Evolutionary conservation across 2,888 invertebrate genomes (phyloP).

Genomic region (Epirrita christyi): DNA sequence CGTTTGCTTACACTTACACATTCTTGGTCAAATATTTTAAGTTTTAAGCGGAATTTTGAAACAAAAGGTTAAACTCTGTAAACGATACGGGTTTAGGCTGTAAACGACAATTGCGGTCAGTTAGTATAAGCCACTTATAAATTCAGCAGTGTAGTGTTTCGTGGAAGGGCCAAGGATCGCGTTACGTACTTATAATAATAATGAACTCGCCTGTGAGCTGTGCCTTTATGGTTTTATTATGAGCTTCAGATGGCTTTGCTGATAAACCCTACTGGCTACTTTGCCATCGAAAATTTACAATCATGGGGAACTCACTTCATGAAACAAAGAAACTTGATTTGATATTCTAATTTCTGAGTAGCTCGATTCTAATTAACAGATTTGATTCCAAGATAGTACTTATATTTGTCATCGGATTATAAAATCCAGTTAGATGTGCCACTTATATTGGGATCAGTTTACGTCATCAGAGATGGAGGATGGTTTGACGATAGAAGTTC

Average conservation of each 20-base stretch:
- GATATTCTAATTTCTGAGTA: not conserved
- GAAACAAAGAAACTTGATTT: no score
- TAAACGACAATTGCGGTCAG: conserved; percentile 46
- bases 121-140: conserved; percentile 55
- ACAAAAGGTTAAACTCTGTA: conserved; percentile 42
- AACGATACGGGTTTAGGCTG: conserved; percentile 40
- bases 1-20: conserved; percentile 48
- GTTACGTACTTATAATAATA: conserved; percentile 50
- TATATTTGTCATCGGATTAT: conserved; percentile 25
- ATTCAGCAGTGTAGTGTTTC: conserved; percentile 58
- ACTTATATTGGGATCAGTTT: conserved; percentile 24
- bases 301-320: no score
- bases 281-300: not conserved
- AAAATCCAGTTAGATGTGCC: conserved; percentile 30
- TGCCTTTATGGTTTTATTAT: conserved; percentile 37
- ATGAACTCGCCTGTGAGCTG: conserved; percentile 14
- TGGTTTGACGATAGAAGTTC: not conserved
- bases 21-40: conserved; percentile 48
- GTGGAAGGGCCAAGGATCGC: conserved; percentile 53
- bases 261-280: conserved; percentile 11
- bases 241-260: conserved; percentile 32
- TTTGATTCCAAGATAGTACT: conserved; percentile 7
- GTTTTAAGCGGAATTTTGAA: conserved; percentile 26
- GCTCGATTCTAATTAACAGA: conserved; percentile 10
- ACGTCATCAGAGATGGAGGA: conserved; percentile 21